Percentiles rank a stretch among this genome's conserved stretches.
These are phyloP conservation scores for Tangara arthus DNA, from an alignment of 2,797 vertebrate genomes.

Conservation along the genomic window DNA sequence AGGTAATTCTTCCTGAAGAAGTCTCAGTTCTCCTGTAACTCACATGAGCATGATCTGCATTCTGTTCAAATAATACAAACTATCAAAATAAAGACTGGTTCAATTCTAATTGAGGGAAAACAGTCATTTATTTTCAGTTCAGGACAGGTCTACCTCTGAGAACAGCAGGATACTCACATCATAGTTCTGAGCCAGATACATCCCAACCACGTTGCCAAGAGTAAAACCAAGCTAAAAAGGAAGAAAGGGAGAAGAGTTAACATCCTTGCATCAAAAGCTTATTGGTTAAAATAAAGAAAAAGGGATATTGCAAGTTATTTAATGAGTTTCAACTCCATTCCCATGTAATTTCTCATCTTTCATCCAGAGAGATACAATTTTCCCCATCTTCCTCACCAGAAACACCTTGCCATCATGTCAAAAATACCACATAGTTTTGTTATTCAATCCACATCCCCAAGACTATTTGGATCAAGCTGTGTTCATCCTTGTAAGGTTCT, in stretches of 20 bases:
- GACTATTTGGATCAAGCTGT: neutral
- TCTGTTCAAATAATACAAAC: neutral
- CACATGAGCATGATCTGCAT: neutral
- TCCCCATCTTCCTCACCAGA: neutral
- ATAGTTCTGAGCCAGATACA: constrained; percentile 98
- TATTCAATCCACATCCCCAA: neutral
- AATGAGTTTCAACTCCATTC: neutral
- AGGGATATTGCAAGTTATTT: neutral
- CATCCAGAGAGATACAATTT: neutral
- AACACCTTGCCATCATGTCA: neutral
- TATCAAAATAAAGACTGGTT: neutral
- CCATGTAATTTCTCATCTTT: neutral
- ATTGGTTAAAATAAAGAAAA: neutral
- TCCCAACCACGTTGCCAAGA: constrained; percentile 93
- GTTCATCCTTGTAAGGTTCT: neutral
- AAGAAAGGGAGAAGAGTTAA: constrained; percentile 20
- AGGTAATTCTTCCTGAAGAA: neutral
- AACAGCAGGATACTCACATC: constrained; percentile 78
- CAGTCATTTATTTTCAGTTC: neutral
- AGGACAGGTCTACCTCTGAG: neutral
- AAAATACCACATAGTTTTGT: neutral
- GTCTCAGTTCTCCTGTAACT: neutral
- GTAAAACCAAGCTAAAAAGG: constrained; percentile 90
- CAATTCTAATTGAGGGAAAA: neutral
- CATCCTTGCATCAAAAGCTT: neutral